Base-by-base conservation (phyloP, 2,888 invertebrate genomes). In the Melikaiella ostensackeni region DNA sequence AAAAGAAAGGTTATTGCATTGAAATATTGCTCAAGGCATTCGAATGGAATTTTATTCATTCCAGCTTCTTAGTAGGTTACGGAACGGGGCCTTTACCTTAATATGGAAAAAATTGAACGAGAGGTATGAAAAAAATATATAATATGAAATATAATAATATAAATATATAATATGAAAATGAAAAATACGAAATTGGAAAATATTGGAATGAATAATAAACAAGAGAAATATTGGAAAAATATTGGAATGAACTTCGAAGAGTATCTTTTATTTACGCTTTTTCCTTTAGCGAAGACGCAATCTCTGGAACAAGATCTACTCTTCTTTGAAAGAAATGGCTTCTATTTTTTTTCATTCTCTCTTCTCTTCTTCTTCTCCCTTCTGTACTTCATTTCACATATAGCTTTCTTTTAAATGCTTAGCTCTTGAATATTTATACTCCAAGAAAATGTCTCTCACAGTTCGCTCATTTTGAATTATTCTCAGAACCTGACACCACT, bases 221-320 rank as follows among this genome's bases (percentile, higher is more conserved):
- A 11, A 35, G 11, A 35, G 1, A 35, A 2, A 35, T n/a, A n/a
- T n/a, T 11, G 0, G 35, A 19, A 46, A 46, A 46, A 46, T 46
- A 46, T 46, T 16, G 46, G 5, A 46, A 46, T 16, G 24, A 64
- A 64, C 38, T 64, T 64, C 24, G 24, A 24, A 21, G 42, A 5
- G 24, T 38, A 42, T 38, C 24, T 64, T 64, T 24, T 38, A 64
- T 27, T 42, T 24, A 24, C 16, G 38, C 21, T 21, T 64, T 38
- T 42, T 35, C 42, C 38, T 38, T 21, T 42, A 16, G 42, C 42
- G 38, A 38, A 35, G 16, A 38, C 21, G 35, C 42, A 64, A 38
- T 64, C 24, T 64, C 24, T 13, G 24, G 21, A 24, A n/a, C 3
- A n/a, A 63, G 19, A 64, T 64, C 24, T 38, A 64, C 64, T 64